These are phyloP conservation scores for Eumeta japonica DNA, from an alignment of 1,140 invertebrate species.

Conservation along the genomic window DNA sequence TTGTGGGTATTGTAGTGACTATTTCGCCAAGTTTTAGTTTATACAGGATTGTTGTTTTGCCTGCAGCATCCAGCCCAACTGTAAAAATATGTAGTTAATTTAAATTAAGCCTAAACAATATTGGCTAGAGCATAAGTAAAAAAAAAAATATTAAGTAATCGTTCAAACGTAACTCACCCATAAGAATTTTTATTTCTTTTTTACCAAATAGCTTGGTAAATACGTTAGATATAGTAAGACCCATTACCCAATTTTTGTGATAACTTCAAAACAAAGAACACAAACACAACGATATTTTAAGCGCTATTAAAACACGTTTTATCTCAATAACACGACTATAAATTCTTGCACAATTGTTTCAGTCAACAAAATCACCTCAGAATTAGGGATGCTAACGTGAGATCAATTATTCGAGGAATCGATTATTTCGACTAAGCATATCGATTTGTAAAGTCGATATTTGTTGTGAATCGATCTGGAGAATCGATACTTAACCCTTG, in stretches of 20 bases:
- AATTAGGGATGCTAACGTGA: no score
- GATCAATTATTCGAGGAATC: no score
- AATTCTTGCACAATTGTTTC: no score
- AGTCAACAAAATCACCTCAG: no score
- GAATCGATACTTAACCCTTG: no score
- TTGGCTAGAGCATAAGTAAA: slow-evolving; percentile 22
- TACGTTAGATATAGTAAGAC: slow-evolving; percentile 90
- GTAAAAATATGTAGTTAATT: slow-evolving; percentile 13
- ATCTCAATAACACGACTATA: no score
- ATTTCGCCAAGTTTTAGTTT: slow-evolving; percentile 97
- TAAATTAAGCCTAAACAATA: slow-evolving; percentile 6
- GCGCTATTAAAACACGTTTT: no score
- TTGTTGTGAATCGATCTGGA: no score
- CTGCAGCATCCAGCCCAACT: slow-evolving; percentile 93
- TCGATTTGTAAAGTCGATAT: no score
- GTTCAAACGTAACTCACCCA: slow-evolving; percentile 69
- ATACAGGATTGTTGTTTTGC: slow-evolving; percentile 97
- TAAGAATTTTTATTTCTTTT: slow-evolving; percentile 97
- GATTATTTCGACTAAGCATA: no score
- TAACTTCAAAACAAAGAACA: slow-evolving; percentile 6
- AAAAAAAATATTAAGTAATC: slow-evolving; percentile 31
- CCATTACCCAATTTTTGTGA: slow-evolving; percentile 69
- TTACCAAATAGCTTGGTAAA: slow-evolving; percentile 95
- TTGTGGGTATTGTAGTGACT: slow-evolving; percentile 97
- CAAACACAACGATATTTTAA: slow-evolving; percentile 4